Conservation (phyloP, 1,140 invertebrate genomes). For the Cydia strobilella region DNA sequence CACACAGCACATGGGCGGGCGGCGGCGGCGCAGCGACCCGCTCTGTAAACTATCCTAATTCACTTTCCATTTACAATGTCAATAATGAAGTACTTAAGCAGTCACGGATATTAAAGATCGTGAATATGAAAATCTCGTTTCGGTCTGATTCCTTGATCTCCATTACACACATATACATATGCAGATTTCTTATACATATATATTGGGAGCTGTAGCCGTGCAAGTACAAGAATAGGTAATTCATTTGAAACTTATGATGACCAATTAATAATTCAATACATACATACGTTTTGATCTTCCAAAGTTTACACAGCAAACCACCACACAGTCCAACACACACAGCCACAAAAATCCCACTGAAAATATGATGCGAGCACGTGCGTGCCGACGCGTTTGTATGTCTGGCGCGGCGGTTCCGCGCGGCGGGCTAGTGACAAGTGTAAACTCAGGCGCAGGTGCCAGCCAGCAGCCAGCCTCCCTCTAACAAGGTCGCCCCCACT, state of each 20-base stretch:
- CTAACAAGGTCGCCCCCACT: constrained; percentile 75
- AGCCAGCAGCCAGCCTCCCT: constrained; percentile 73
- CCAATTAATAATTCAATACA: not conserved
- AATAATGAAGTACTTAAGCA: not conserved
- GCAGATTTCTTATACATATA: constrained; percentile 5
- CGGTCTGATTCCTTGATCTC: constrained; percentile 16
- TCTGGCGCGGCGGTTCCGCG: constrained; percentile 63
- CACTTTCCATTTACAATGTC: not conserved
- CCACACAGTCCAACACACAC: constrained; percentile 62
- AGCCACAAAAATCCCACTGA: constrained; percentile 61
- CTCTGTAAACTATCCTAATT: constrained; percentile 17
- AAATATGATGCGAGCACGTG: constrained; percentile 56
- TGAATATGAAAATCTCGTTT: constrained; percentile 15
- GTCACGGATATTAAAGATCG: constrained; percentile 7
- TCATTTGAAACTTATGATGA: not conserved
- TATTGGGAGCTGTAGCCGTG: too few relatives aligned
- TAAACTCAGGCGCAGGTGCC: constrained; percentile 65
- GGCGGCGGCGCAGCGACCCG: not conserved
- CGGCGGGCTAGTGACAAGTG: constrained; percentile 69
- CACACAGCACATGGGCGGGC: not conserved
- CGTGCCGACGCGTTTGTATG: constrained; percentile 40
- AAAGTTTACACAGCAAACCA: constrained; percentile 22
- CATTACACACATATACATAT: not conserved
- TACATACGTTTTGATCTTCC: constrained; percentile 26
- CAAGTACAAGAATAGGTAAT: too few relatives aligned